These are phyloP conservation scores for Serranus cabrilla DNA, from an alignment of 2,797 vertebrate genomes.

Conservation along the genomic window DNA sequence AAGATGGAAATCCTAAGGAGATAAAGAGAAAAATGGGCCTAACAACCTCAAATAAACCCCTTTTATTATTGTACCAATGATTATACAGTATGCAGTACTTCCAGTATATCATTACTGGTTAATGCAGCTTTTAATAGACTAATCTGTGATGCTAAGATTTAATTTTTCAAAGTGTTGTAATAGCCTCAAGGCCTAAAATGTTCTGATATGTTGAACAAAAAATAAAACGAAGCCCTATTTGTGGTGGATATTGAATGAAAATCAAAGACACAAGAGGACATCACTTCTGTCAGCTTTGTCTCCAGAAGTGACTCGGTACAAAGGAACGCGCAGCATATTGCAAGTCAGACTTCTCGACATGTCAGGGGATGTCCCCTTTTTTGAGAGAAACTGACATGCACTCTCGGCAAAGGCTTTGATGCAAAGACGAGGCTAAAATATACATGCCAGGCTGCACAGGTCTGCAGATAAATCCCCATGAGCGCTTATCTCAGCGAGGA, in stretches of 20 bases:
- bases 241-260: slow-evolving; percentile 31
- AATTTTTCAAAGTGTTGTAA: slow-evolving; percentile 35
- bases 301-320: slow-evolving; percentile 7
- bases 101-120: slow-evolving; percentile 6
- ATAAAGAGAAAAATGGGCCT: background rate
- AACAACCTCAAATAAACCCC: background rate
- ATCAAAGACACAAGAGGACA: slow-evolving; percentile 28
- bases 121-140: slow-evolving; percentile 24
- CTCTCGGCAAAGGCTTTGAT: slow-evolving; percentile 26
- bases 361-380: slow-evolving; percentile 20
- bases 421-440: slow-evolving; percentile 33
- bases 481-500: slow-evolving; percentile 7
- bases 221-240: slow-evolving; percentile 32
- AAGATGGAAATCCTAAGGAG: background rate
- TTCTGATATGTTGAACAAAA: slow-evolving; percentile 12
- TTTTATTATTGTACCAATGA: background rate
- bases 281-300: slow-evolving; percentile 12
- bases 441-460: background rate
- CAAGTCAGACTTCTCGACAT: slow-evolving; percentile 11
- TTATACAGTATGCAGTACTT: background rate
- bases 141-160: slow-evolving; percentile 26
- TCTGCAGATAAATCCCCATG: slow-evolving; percentile 15
- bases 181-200: slow-evolving; percentile 25
- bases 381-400: slow-evolving; percentile 26
- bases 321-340: slow-evolving; percentile 23